Base-by-base conservation (phyloP, 2,113 vertebrate species). In the Sorex araneus region DNA sequence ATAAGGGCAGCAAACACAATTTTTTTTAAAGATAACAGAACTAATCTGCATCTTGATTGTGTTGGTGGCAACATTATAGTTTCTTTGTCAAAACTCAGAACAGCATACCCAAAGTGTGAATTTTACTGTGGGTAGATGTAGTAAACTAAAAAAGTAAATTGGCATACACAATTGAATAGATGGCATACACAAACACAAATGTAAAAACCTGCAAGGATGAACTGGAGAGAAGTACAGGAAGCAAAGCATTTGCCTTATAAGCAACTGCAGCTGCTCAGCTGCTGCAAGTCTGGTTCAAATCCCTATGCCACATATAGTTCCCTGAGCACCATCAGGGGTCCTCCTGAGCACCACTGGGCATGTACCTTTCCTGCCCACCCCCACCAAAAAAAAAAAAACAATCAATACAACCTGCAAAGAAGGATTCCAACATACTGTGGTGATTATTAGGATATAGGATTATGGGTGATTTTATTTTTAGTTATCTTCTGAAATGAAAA, bases 41-140 rank as follows among this genome's bases (percentile, higher is more conserved):
- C n/a, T 40, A 0, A 76, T 89, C 15, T 84, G 12, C 47, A 70
- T 66, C 30, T 87, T 86, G 69, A 76, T 30, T 83, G 30, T 74
- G 19, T 28, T 54, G 18, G 36, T 87, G 40, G 19, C 71, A 64
- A 70, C 18, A 75, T 1, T 23, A 93, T 60, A 63, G 32, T 34
- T 4, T 54, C 0, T 30, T 19, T 92, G 43, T 76, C 60, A 92
- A 83, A 95, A 84, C 34, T 90, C 25, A 92, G 54, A 93, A n/a
- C 7, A 15, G 25, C 32, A 92, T 0, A 36, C 47, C 25, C 7
- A 77, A 90, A 75, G n/a, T 69, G 13, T 84, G 45, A 78, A 18
- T 43, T 71, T 81, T 36, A 73, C 45, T 78, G n/a, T 45, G 77
- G 84, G 47, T 73, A 69, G 94, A 64, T 28, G 63, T 1, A 13